Evolutionary conservation across 2,113 vertebrate species (phyloP).

Genomic region (Tichodroma muraria): DNA sequence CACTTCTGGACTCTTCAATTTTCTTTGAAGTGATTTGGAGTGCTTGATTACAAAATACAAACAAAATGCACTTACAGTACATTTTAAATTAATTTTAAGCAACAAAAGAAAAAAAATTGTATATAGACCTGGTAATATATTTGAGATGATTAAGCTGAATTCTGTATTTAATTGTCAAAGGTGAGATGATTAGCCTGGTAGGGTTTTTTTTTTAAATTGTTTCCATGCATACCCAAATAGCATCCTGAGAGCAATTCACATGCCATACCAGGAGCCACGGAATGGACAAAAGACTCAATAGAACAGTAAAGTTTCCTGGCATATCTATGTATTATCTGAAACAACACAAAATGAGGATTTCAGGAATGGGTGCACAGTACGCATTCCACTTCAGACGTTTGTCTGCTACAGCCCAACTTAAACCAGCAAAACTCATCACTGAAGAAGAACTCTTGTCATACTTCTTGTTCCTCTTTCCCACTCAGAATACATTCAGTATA

Average conservation of each 20-base stretch:
- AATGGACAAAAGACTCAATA: neutral
- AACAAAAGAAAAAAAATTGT: neutral
- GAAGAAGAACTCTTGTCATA: neutral
- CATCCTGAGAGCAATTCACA: neutral
- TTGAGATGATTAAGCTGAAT: neutral
- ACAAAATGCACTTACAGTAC: neutral
- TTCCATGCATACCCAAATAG: neutral
- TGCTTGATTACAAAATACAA: neutral
- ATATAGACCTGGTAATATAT: neutral
- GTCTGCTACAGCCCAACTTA: neutral
- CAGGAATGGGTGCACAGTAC: neutral
- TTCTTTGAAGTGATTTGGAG: neutral
- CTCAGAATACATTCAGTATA: neutral
- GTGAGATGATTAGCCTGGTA: neutral
- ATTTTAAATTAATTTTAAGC: neutral
- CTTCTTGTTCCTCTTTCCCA: neutral
- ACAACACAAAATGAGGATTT: conserved; percentile 3
- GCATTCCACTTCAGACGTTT: neutral
- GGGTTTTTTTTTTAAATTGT: neutral
- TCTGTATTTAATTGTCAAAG: neutral
- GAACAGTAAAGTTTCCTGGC: neutral
- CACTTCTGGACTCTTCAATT: neutral
- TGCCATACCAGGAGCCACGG: neutral
- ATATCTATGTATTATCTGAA: neutral
- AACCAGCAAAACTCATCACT: neutral